A percentile compares a stretch with the other conserved stretches of the same genome.
These are phyloP conservation scores for Symphodus melops DNA, from an alignment of 2,113 vertebrate genomes.

Conservation along the genomic window DNA sequence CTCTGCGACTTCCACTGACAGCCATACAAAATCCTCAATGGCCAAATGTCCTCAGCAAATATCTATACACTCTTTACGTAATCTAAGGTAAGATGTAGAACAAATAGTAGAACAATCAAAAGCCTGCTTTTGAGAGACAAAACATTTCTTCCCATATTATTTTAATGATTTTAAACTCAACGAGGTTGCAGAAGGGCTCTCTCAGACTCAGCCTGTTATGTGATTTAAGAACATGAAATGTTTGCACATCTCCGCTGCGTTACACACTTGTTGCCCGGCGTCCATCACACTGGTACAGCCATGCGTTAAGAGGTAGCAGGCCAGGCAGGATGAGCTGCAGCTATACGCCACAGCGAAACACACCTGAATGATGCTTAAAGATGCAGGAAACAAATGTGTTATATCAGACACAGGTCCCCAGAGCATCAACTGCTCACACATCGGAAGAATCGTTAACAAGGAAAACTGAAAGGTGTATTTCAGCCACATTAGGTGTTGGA, in stretches of 20 bases:
- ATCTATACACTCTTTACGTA: neutral
- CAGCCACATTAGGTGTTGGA: conserved; percentile 11
- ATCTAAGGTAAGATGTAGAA: neutral
- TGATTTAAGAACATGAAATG: conserved; percentile 34
- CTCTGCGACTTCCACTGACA: conserved; percentile 42
- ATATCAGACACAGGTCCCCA: conserved; percentile 11
- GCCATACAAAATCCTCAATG: neutral
- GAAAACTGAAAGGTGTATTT: neutral
- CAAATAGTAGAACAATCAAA: neutral
- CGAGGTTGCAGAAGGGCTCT: neutral
- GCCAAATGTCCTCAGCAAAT: neutral
- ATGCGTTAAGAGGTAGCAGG: conserved; percentile 33
- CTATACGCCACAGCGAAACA: neutral
- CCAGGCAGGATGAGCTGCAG: conserved; percentile 6
- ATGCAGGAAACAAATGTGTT: neutral
- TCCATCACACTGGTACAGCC: conserved; percentile 17
- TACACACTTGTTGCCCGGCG: conserved; percentile 71
- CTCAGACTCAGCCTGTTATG: conserved; percentile 9
- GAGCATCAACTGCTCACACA: neutral
- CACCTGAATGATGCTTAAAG: conserved; percentile 13
- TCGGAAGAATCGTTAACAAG: neutral
- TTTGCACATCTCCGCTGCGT: conserved; percentile 34
- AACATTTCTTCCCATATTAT: neutral
- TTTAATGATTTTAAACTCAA: neutral
- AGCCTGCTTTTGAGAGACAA: neutral